Evolutionary conservation across 1,140 invertebrate species (phyloP), one percentile per base, ranked within the genome.

Genomic region (Calliopsis andreniformis): DNA sequence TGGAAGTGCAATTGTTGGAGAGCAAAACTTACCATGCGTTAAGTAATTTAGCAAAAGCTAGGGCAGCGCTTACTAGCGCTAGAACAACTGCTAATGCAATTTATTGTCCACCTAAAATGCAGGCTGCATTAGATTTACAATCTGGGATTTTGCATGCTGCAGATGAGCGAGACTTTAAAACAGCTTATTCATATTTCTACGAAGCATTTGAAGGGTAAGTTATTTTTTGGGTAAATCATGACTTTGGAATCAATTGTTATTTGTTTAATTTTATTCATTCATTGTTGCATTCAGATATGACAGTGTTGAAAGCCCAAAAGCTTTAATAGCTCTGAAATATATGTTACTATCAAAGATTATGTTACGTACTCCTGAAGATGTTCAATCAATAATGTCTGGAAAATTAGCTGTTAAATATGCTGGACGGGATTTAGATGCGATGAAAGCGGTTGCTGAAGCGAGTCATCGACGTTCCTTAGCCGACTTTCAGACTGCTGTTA

Each of bases 271-370:
- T 25, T n/a, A 42, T 42, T 49, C 0, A 1, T 76, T 5, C 61
- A 47, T 55, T 6, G n/a, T 55, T 16, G 2, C 76, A 85, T 86
- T 1, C 43, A 92, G 91, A 18, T 99, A 98, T 92, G 98, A 99
- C 91, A 98, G 97, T 82, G 96, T 98, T 20, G 98, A 99, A 87
- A 96, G 94, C 87, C 95, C 95, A 16, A 98, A 98, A 91, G 98
- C 99, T 12, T 91, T 99, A 3, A 97, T 95, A 49, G 97, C 98
- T 25, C 92, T 99, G 1, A 99, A 99, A 90, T 99, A 99, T 91
- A 99, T 99, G 99, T 94, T 99, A 71, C 90, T 99, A 58, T 99
- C 97, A 58, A 99, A 99, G 94, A 99, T 99, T 77, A 99, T 99
- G 98, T 92, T 99, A 18, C 98, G 97, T 83, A 95, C 94, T 68